Evolutionary conservation across 2,113 vertebrate genomes (phyloP).

Genomic region (Monarcha castaneiventris): DNA sequence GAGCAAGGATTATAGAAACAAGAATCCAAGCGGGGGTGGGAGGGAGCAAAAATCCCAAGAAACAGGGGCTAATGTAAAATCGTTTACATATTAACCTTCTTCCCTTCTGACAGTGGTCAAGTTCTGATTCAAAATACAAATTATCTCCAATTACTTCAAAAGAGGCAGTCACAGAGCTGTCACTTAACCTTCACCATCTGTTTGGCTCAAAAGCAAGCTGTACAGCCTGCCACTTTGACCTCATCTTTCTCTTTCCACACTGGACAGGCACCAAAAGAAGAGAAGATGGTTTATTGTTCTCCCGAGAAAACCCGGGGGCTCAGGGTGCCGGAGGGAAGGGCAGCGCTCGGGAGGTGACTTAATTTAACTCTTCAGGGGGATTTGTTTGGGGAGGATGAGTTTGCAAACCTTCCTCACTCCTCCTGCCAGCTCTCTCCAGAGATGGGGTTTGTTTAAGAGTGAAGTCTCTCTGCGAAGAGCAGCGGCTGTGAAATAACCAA

Average conservation of each 20-base stretch:
- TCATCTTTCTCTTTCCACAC: slow-evolving; percentile 73
- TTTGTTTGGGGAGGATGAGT: not conserved
- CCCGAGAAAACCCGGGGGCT: slow-evolving; percentile 39
- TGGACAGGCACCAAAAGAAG: slow-evolving; percentile 50
- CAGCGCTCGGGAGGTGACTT: slow-evolving; percentile 8
- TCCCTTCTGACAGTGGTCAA: slow-evolving; percentile 89
- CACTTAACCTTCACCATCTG: slow-evolving; percentile 98
- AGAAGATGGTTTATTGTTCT: slow-evolving; percentile 65
- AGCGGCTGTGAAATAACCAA: not conserved
- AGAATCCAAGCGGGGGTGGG: slow-evolving; percentile 60
- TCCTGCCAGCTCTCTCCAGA: not conserved
- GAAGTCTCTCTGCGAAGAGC: not conserved
- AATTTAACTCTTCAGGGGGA: not conserved
- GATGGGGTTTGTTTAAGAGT: not conserved
- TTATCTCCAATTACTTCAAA: slow-evolving; percentile 98
- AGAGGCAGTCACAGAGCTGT: slow-evolving; percentile 92
- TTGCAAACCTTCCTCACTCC: not conserved
- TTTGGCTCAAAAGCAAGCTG: slow-evolving; percentile 87
- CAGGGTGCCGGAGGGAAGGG: not conserved
- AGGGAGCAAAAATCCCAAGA: slow-evolving; percentile 65
- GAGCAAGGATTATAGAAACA: slow-evolving; percentile 92
- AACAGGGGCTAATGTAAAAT: slow-evolving; percentile 90
- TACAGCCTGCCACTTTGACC: slow-evolving; percentile 83
- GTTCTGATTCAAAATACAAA: slow-evolving; percentile 92
- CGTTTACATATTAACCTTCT: slow-evolving; percentile 96